These are phyloP conservation scores for Lottia gigantea DNA, from an alignment of 2,888 invertebrate species.

Conservation along the genomic window DNA sequence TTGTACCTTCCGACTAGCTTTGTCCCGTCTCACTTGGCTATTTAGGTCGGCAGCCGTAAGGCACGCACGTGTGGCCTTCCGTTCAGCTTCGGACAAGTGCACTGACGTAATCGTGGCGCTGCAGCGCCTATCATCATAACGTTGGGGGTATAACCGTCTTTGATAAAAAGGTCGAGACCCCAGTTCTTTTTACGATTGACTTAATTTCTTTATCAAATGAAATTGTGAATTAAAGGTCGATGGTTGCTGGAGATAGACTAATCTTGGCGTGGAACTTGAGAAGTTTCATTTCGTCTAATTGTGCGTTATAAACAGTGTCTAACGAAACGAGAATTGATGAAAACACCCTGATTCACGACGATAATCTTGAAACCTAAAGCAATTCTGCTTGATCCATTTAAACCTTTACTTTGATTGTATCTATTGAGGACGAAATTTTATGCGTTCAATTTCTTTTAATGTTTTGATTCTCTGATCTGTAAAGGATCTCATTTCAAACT, in stretches of 20 bases:
- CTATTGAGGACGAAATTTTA: no score
- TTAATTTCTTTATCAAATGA: not conserved
- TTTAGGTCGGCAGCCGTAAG: not conserved
- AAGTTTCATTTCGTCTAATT: not conserved
- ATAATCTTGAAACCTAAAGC: no score
- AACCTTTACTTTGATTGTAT: no score
- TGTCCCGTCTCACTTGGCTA: not conserved
- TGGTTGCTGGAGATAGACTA: not conserved
- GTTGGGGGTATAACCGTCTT: not conserved
- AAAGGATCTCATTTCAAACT: no score
- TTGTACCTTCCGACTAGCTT: not conserved
- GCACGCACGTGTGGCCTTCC: conserved; percentile 11
- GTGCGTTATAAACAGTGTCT: not conserved
- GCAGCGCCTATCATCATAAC: no score
- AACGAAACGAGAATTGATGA: no score
- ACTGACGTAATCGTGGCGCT: no score
- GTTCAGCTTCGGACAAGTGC: no score
- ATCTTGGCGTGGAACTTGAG: not conserved
- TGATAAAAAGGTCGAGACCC: not conserved
- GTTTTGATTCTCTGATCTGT: no score
- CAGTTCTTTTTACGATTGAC: not conserved
- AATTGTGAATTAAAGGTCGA: not conserved
- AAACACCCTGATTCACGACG: no score
- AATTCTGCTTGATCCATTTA: no score
- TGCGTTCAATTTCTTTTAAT: no score